Percentiles rank a stretch among this genome's conserved stretches.
These are phyloP conservation scores for Oxystoma pomonae DNA, from an alignment of 2,888 invertebrate genomes.

Conservation along the genomic window DNA sequence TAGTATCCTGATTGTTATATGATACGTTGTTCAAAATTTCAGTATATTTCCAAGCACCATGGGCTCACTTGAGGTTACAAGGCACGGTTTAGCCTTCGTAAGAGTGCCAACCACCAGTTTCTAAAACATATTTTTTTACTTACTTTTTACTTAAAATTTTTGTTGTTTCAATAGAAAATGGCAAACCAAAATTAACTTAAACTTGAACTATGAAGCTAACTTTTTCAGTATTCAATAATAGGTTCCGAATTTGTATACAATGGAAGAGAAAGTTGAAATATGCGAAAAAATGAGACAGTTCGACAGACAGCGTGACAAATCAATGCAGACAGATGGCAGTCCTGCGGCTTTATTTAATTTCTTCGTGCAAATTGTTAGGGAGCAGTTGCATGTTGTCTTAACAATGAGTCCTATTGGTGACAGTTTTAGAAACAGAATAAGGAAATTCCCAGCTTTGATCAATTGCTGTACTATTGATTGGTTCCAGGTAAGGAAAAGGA, in stretches of 20 bases:
- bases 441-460: conserved; percentile 89
- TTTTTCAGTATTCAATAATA: too few relatives aligned
- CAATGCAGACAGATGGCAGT: conserved; percentile 88
- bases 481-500: conserved; percentile 77
- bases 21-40: too few relatives aligned
- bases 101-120: too few relatives aligned
- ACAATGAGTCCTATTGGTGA: conserved; percentile 91
- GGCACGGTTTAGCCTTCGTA: too few relatives aligned
- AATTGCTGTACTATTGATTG: conserved; percentile 96
- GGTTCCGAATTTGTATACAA: conserved; percentile 82
- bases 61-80: too few relatives aligned
- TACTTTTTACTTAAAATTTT: neutral
- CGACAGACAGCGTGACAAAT: conserved; percentile 83
- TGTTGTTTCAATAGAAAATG: too few relatives aligned
- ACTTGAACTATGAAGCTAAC: too few relatives aligned
- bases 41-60: too few relatives aligned
- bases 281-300: conserved; percentile 91
- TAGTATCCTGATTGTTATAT: too few relatives aligned
- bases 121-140: too few relatives aligned
- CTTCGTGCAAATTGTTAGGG: conserved; percentile 81
- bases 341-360: conserved; percentile 86
- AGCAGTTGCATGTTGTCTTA: conserved; percentile 85
- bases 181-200: too few relatives aligned
- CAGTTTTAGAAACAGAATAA: conserved; percentile 72
- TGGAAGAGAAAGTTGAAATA: conserved; percentile 85